phyloP scores from a whole-genome alignment of 2,797 vertebrate species.

The Dromococcyx pavoninus region DNA sequence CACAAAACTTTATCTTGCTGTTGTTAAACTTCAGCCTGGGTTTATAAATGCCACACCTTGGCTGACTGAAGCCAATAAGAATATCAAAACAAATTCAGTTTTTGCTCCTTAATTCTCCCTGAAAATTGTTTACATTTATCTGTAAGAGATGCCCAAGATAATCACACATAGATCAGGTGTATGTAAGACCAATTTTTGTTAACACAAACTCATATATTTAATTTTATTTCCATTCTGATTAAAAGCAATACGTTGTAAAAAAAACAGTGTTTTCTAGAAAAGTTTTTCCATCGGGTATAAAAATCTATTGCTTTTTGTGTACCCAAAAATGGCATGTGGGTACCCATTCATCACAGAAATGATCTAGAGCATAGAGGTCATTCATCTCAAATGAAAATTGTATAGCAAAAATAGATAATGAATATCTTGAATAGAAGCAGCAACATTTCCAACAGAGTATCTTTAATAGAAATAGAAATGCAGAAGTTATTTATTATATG shows the following conservation, averaged over 20 bases:
- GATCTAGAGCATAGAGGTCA: not conserved
- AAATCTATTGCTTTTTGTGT: not conserved
- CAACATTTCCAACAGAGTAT: not conserved
- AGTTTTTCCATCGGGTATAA: not conserved
- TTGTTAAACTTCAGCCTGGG: not conserved
- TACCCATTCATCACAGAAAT: not conserved
- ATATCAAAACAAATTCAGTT: not conserved
- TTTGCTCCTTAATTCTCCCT: not conserved
- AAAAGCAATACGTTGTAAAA: not conserved
- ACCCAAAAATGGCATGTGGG: not conserved
- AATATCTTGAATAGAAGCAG: not conserved
- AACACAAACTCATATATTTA: not conserved
- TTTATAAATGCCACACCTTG: not conserved
- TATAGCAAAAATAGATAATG: not conserved
- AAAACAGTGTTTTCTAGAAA: not conserved
- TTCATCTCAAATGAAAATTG: not conserved
- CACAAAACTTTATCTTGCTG: not conserved
- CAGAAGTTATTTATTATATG: not conserved
- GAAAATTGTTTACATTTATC: not conserved
- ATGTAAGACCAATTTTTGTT: not conserved
- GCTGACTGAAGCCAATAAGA: not conserved
- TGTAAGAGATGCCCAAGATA: not conserved
- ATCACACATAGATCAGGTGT: rapidly evolving
- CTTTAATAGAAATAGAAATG: not conserved
- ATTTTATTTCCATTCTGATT: not conserved